Evolutionary conservation across 1,140 invertebrate genomes (phyloP).

Genomic region (Galleria mellonella): DNA sequence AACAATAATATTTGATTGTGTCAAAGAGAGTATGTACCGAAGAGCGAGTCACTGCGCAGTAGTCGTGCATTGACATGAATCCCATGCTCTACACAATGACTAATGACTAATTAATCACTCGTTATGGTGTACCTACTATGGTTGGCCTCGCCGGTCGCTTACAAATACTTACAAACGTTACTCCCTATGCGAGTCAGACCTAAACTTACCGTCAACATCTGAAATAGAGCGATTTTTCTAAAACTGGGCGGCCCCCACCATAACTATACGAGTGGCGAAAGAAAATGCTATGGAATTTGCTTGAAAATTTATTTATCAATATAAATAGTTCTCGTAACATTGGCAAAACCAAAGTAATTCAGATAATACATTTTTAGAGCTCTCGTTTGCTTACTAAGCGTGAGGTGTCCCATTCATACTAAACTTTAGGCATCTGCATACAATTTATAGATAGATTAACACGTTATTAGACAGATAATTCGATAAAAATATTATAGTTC

Average conservation of each 20-base stretch:
- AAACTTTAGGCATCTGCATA: constrained; percentile 44
- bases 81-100: constrained; percentile 34
- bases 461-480: constrained; percentile 11
- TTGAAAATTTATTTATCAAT: constrained; percentile 55
- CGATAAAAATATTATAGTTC: constrained; percentile 3
- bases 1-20: constrained; percentile 19
- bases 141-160: constrained; percentile 8
- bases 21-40: constrained; percentile 39
- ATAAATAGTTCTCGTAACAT: constrained; percentile 53
- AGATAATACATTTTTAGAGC: constrained; percentile 29
- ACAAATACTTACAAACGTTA: constrained; percentile 24
- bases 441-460: constrained; percentile 1
- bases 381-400: constrained; percentile 23
- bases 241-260: constrained; percentile 57
- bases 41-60: constrained; percentile 18
- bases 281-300: constrained; percentile 65
- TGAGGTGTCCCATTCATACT: constrained; percentile 49
- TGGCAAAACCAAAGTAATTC: constrained; percentile 33
- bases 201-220: constrained; percentile 73
- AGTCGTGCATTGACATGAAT: constrained; percentile 44
- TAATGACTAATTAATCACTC: not conserved
- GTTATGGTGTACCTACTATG: constrained; percentile 29
- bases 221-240: constrained; percentile 67
- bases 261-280: constrained; percentile 47
- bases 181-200: constrained; percentile 48